Base-by-base conservation (phyloP, 2,113 vertebrate species). In the Pangasianodon hypophthalmus region DNA sequence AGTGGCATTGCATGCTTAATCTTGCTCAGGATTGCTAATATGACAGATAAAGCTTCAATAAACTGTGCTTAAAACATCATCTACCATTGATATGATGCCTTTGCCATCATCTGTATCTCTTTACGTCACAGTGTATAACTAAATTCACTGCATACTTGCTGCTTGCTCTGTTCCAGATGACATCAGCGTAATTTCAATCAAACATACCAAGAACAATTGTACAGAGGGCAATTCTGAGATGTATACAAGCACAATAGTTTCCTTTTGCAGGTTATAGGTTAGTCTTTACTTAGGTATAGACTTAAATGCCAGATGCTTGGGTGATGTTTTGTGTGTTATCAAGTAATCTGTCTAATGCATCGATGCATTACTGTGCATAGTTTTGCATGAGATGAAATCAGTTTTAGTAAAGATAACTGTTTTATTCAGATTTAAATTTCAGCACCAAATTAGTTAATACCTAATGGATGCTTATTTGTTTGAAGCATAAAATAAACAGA, bases 301-400 rank as follows among this genome's bases (percentile, higher is more conserved):
- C 88, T 21, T 79, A 91, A 91, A 91, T 93, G 91, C 90, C 21
- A 84, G 92, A 93, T 88, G 91, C 90, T 93, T 92, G 92, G 92
- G 92, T 93, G n/a, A 92, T 92, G 91, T 96, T 92, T 93, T 92
- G 92, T 94, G 90, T 92, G 90, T 93, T 93, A 93, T 94, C 90
- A 92, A 90, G 93, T 95, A 95, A 93, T 93, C 94, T 94, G 94
- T 94, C 92, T 26, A 92, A 94, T 92, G 91, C 92, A 92, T 93
- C 77, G 90, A 94, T 93, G 93, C 92, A 94, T 94, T 94, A 91
- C 91, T 93, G 92, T 95, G 93, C 92, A 92, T 94, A 93, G 92
- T 92, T 95, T 92, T 96, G 96, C 95, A 96, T 96, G 96, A 94
- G 84, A 93, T 92, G 92, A 91, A 37, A 89, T 89, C 85, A 46